Conservation (phyloP, 2,888 invertebrate genomes). For the Dolichopus griseipennis region DNA sequence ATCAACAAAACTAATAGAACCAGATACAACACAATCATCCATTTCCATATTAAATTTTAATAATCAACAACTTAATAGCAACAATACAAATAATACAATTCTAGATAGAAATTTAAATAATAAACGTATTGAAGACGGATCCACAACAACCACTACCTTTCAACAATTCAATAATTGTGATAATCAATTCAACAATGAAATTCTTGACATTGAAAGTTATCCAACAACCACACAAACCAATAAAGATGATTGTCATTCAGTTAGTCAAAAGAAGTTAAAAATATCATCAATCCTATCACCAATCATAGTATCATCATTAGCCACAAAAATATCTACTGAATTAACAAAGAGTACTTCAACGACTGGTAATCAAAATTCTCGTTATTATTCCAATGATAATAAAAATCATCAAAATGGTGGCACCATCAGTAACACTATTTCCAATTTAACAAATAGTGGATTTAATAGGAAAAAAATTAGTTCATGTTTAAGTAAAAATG, state of each 20-base stretch:
- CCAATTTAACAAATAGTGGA: not conserved
- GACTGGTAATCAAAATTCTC: not conserved
- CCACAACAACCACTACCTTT: no score
- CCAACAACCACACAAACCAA: not conserved
- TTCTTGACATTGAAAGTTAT: no score
- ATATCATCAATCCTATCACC: not conserved
- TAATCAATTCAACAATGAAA: not conserved
- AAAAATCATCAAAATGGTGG: not conserved
- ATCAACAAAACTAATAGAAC: not conserved
- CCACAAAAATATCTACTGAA: not conserved
- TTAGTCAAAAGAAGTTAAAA: not conserved
- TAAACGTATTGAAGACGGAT: no score
- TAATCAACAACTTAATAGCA: no score
- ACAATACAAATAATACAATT: no score
- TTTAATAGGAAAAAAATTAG: not conserved
- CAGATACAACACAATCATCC: no score
- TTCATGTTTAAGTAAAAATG: constrained; percentile 2
- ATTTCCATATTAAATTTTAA: no score
- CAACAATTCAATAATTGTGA: no score
- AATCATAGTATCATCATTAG: not conserved
- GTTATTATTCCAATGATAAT: not conserved
- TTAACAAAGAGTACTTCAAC: not conserved
- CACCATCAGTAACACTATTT: not conserved
- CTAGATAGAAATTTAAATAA: no score
- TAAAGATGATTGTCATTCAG: not conserved